Conservation (phyloP, 2,888 invertebrate species). For the Macropis europaea region DNA sequence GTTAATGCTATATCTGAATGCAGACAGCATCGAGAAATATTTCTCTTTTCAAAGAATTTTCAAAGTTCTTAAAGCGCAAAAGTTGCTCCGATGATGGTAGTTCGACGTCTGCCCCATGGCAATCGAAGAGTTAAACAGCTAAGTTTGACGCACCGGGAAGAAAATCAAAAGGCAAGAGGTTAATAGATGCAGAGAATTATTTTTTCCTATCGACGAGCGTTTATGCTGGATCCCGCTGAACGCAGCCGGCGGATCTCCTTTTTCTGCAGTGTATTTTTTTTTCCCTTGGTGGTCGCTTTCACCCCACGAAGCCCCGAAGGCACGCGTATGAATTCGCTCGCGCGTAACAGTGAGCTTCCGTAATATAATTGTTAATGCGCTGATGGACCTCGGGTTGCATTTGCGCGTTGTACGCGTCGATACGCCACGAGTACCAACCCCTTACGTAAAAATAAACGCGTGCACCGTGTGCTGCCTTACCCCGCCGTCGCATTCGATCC, state of each 20-base stretch:
- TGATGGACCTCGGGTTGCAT: constrained; percentile 74
- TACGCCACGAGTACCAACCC: constrained; percentile 62
- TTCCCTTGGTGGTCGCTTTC: constrained; percentile 29
- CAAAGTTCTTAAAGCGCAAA: no score
- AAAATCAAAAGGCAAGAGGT: no score
- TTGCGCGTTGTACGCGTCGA: constrained; percentile 70
- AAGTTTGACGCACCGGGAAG: no score
- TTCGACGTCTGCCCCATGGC: no score
- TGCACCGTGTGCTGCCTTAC: constrained; percentile 49
- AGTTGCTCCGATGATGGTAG: no score
- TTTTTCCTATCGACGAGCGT: background rate
- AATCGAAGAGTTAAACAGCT: no score
- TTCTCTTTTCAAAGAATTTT: no score
- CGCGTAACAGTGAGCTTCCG: constrained; percentile 75
- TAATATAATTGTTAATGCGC: constrained; percentile 79
- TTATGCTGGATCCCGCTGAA: background rate
- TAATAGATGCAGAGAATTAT: no score
- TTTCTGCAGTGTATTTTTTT: constrained; percentile 29
- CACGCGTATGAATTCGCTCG: constrained; percentile 76
- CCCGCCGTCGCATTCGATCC: no score
- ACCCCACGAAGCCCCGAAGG: constrained; percentile 44
- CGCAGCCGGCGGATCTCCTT: background rate
- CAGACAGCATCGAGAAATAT: no score
- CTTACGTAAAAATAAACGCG: constrained; percentile 75
- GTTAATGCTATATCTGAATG: no score